Conservation (phyloP, 2,113 vertebrate species). For the Coreoperca whiteheadi region DNA sequence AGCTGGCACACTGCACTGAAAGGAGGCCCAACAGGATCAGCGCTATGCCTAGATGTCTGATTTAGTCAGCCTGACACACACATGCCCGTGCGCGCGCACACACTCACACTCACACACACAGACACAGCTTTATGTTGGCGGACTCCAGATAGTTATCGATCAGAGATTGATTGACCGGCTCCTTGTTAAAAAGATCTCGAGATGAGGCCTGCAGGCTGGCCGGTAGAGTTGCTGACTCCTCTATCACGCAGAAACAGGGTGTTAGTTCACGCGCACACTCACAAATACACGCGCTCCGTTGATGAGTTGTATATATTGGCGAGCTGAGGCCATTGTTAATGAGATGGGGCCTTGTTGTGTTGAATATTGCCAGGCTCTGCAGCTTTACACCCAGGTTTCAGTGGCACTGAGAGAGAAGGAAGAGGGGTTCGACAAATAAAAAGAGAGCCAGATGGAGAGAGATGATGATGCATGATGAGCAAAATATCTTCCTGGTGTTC, state of each 20-base stretch:
- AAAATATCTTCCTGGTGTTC: too few species aligned
- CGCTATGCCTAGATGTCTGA: slow-evolving; percentile 48
- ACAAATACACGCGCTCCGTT: slow-evolving; percentile 9
- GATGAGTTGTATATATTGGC: slow-evolving; percentile 73
- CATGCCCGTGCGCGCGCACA: not conserved
- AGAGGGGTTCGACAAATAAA: not conserved
- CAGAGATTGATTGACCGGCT: slow-evolving; percentile 78
- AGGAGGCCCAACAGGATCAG: slow-evolving; percentile 48
- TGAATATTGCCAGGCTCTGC: slow-evolving; percentile 59
- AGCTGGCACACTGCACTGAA: slow-evolving; percentile 47
- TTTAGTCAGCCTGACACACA: slow-evolving; percentile 55
- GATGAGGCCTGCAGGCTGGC: slow-evolving; percentile 70
- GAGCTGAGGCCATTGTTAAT: slow-evolving; percentile 72
- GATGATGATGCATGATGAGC: not conserved
- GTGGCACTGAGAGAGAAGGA: not conserved
- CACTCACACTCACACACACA: slow-evolving; percentile 19
- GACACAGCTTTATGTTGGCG: slow-evolving; percentile 13
- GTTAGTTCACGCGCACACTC: slow-evolving; percentile 31
- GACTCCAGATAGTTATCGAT: slow-evolving; percentile 78
- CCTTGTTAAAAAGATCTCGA: slow-evolving; percentile 78
- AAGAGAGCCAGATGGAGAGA: slow-evolving; percentile 20
- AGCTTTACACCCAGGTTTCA: slow-evolving; percentile 44
- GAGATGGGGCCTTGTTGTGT: slow-evolving; percentile 66
- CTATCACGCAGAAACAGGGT: slow-evolving; percentile 21
- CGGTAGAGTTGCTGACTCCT: slow-evolving; percentile 81